These are phyloP conservation scores for Macrobrachium nipponense DNA, from an alignment of 1,140 invertebrate genomes.

Conservation along the genomic window DNA sequence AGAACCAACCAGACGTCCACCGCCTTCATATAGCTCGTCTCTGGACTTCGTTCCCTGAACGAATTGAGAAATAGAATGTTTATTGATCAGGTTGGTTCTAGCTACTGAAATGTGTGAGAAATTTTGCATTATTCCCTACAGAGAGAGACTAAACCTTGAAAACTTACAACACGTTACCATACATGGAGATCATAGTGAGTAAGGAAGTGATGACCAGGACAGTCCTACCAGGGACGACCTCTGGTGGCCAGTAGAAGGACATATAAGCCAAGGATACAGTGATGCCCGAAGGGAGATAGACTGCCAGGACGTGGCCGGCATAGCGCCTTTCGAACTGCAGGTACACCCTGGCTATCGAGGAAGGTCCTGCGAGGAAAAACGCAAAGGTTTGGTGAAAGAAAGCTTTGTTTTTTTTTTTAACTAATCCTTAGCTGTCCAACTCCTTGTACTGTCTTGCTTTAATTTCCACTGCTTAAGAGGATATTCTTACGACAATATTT, in stretches of 20 bases:
- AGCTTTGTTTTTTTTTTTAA: no score
- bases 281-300: constrained; percentile 1
- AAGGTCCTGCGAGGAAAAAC: no score
- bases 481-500: no score
- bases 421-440: no score
- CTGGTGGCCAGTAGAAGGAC: constrained; percentile 76
- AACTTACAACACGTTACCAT: not conserved
- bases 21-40: constrained; percentile 59
- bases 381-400: no score
- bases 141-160: not conserved
- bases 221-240: constrained; percentile 74
- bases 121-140: not conserved
- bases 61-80: not conserved
- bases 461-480: no score
- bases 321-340: not conserved
- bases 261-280: constrained; percentile 74
- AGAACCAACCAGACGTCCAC: constrained; percentile 54
- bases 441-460: no score
- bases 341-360: not conserved
- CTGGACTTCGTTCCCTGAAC: constrained; percentile 41
- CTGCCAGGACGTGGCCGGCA: constrained; percentile 6
- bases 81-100: not conserved
- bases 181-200: constrained; percentile 48
- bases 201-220: constrained; percentile 73
- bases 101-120: not conserved